A percentile compares a stretch with the other conserved stretches of the same genome.
Evolutionary conservation across 2,888 invertebrate genomes (phyloP).

Genomic region (Diadegma fenestrale): DNA sequence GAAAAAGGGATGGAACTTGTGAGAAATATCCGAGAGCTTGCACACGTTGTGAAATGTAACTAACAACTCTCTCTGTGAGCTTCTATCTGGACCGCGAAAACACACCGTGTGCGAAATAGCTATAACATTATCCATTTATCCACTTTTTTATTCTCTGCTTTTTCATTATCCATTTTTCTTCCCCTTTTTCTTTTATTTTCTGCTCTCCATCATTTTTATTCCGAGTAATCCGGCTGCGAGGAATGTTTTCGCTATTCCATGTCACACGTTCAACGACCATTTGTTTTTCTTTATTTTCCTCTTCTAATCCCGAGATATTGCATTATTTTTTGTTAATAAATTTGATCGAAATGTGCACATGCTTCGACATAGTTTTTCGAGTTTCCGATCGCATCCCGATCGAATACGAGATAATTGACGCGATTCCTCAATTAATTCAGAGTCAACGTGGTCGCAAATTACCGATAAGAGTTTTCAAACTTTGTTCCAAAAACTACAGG

Average conservation of each 20-base stretch:
- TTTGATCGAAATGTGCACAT: no score
- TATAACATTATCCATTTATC: constrained; percentile 45
- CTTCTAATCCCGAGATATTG: neutral
- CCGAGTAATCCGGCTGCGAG: neutral
- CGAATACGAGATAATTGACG: neutral
- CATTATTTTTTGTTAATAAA: neutral
- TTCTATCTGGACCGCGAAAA: constrained; percentile 29
- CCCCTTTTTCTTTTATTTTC: constrained; percentile 5
- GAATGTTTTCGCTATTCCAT: neutral
- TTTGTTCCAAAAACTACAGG: no score
- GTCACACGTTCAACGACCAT: neutral
- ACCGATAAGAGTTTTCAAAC: no score
- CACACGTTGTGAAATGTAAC: constrained; percentile 58
- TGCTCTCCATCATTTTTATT: constrained; percentile 36
- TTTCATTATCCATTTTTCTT: constrained; percentile 32
- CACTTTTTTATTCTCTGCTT: constrained; percentile 15
- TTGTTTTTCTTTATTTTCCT: neutral
- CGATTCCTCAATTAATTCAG: neutral
- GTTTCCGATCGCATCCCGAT: neutral
- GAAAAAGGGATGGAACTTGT: neutral
- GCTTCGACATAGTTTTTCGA: no score
- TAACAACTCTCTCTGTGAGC: constrained; percentile 51
- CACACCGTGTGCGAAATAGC: constrained; percentile 38
- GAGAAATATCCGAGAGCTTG: constrained; percentile 49
- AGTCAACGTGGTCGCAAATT: neutral